phyloP scores from a whole-genome alignment of 30 jellyfish, hydroid and myxozoan genomes.

The Nemopilema nomurai region DNA sequence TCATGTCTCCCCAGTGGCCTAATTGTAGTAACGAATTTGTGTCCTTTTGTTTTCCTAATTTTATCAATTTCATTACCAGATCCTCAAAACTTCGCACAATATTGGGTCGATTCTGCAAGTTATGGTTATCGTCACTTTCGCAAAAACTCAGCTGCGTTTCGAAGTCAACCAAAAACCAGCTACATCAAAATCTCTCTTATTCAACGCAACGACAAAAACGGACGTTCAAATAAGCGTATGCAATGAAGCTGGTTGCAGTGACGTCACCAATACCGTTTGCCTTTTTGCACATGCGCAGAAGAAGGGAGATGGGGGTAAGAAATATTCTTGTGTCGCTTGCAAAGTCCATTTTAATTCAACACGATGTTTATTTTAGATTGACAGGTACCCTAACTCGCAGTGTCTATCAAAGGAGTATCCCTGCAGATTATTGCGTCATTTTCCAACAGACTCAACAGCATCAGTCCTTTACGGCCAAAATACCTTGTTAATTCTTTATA shows the following conservation, averaged over 20 bases:
- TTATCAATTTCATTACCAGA: background rate
- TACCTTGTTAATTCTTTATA: too few relatives aligned
- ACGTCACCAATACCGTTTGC: background rate
- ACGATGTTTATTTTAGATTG: too few relatives aligned
- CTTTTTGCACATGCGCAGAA: background rate
- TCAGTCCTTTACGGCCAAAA: too few relatives aligned
- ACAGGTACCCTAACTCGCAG: too few relatives aligned
- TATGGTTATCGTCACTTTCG: background rate
- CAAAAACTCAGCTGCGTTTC: background rate
- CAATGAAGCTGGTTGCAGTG: slow-evolving; percentile 55
- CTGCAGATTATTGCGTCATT: too few relatives aligned
- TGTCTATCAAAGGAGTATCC: too few relatives aligned
- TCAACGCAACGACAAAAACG: background rate
- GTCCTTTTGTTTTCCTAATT: too few relatives aligned
- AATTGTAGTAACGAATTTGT: too few relatives aligned
- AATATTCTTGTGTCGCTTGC: background rate
- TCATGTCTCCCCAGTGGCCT: too few relatives aligned
- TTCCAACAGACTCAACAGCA: too few relatives aligned
- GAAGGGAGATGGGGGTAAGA: background rate
- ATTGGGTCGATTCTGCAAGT: slow-evolving; percentile 9
- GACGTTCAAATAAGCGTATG: background rate
- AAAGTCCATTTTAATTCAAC: too few relatives aligned
- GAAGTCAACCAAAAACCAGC: slow-evolving; percentile 4
- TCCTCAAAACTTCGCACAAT: background rate
- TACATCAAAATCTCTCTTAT: background rate